Evolutionary conservation across 2,888 invertebrate species (phyloP).

Genomic region (Eupeodes latifasciatus): DNA sequence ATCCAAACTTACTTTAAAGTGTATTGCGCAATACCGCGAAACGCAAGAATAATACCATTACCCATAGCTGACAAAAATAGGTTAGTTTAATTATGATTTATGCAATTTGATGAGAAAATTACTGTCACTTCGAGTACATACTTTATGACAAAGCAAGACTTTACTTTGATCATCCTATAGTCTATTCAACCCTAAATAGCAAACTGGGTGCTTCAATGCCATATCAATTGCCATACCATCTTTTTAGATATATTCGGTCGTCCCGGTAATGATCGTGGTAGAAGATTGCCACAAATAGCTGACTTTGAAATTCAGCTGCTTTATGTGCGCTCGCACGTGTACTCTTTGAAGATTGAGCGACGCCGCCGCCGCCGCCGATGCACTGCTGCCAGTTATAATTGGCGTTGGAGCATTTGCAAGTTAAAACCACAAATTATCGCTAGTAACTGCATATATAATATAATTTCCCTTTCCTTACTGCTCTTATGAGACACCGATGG

Average conservation of each 20-base stretch:
- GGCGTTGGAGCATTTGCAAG: conserved; percentile 22
- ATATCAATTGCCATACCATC: conserved; percentile 57
- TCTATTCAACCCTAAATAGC: conserved; percentile 39
- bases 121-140: conserved; percentile 25
- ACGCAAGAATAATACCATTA: too few relatives aligned
- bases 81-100: conserved; percentile 35
- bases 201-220: conserved; percentile 51
- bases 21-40: too few relatives aligned
- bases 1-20: too few relatives aligned
- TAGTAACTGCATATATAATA: too few relatives aligned
- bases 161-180: conserved; percentile 14
- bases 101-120: not conserved
- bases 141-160: conserved; percentile 23
- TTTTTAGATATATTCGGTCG: conserved; percentile 13
- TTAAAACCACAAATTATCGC: conserved; percentile 32
- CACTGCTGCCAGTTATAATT: conserved; percentile 16
- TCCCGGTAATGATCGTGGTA: conserved; percentile 43
- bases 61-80: conserved; percentile 8
- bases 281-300: conserved; percentile 49
- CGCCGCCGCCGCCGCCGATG: not conserved
- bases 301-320: conserved; percentile 64
- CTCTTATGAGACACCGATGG: not conserved
- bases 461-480: conserved; percentile 26
- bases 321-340: not conserved
- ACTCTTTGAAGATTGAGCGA: conserved; percentile 20